phyloP scores from a whole-genome alignment of 1,140 invertebrate genomes.

The Neoseiulus cucumeris region DNA sequence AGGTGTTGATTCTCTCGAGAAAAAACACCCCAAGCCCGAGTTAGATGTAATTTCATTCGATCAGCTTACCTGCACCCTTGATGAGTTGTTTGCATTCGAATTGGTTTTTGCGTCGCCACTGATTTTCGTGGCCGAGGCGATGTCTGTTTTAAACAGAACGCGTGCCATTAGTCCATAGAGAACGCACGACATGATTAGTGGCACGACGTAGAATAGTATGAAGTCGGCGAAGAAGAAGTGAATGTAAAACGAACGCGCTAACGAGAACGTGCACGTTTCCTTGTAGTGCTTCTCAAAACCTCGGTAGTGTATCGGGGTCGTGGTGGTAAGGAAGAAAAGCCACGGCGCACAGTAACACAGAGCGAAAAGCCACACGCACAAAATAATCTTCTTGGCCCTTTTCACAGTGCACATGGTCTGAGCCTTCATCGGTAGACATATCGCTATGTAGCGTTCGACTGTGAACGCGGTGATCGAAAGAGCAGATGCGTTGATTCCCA shows the following conservation, averaged over 20 bases:
- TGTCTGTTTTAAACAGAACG: conserved; percentile 30
- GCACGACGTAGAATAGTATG: conserved; percentile 39
- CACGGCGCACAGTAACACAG: conserved; percentile 34
- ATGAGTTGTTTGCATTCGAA: not conserved
- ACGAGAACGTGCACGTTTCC: conserved; percentile 32
- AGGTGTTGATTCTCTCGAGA: no score
- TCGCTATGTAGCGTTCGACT: conserved; percentile 77
- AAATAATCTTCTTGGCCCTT: conserved; percentile 37
- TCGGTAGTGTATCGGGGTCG: conserved; percentile 24
- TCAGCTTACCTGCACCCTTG: not conserved
- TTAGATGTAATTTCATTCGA: no score
- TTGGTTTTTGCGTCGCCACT: not conserved
- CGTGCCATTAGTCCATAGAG: conserved; percentile 37
- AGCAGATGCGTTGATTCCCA: conserved; percentile 71
- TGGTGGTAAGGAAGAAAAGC: conserved; percentile 31
- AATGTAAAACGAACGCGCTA: conserved; percentile 33
- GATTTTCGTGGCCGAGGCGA: conserved; percentile 10
- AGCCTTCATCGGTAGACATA: conserved; percentile 71
- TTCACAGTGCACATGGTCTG: conserved; percentile 55
- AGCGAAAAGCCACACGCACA: conserved; percentile 38
- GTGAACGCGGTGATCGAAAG: conserved; percentile 83
- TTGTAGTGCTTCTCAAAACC: conserved; percentile 21
- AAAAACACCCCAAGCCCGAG: no score
- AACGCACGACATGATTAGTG: conserved; percentile 34
- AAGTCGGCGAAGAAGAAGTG: conserved; percentile 38